Base-by-base conservation (phyloP, 2,888 invertebrate species). In the Torymus auratus region DNA sequence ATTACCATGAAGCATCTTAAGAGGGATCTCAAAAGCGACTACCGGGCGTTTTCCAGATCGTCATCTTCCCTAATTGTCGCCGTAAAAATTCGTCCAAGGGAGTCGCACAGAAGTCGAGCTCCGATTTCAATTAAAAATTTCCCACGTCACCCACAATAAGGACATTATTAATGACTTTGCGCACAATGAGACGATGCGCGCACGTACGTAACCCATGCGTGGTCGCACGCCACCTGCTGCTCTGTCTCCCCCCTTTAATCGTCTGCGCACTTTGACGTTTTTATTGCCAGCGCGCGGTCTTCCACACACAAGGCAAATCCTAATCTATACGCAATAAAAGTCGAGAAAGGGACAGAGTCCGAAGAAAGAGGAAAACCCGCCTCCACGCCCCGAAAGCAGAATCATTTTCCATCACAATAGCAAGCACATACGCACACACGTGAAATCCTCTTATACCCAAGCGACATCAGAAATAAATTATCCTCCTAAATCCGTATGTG, bases 391-490 rank as follows among this genome's bases (percentile, higher is more conserved):
- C 41, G 41, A 41, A 41, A 41, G 41, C 7, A 5, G 7, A 5
- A 41, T 41, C 41, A 41, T 69, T 77, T 55, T 12, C 17, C 56
- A 64, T 50, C 15, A 56, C 77, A n/a, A 62, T n/a, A 60, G 12
- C 41, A 15, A 7, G 41, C 41, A 7, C 41, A 41, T 7, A 10
- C 41, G 7, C 7, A 7, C 7, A 41, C 41, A 41, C 41, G 7
- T 41, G 28, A 76, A 58, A 77, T 70, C 20, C 77, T 64, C 41
- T 62, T 62, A 77, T 1, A 14, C 15, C 23, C 20, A 14, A 23
- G 7, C 23, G 23, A 17, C 67, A 65, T 72, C 71, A 50, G 10
- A 62, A 68, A 78, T 73, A 73, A 73, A 72, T 72, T 60, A 78
- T 67, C 67, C 41, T 11, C 11, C 52, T 41, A 41, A 41, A 41